Evolutionary conservation across 2,113 vertebrate genomes (phyloP), one percentile per base, ranked within the genome.

Genomic region (Rhinoderma darwinii): DNA sequence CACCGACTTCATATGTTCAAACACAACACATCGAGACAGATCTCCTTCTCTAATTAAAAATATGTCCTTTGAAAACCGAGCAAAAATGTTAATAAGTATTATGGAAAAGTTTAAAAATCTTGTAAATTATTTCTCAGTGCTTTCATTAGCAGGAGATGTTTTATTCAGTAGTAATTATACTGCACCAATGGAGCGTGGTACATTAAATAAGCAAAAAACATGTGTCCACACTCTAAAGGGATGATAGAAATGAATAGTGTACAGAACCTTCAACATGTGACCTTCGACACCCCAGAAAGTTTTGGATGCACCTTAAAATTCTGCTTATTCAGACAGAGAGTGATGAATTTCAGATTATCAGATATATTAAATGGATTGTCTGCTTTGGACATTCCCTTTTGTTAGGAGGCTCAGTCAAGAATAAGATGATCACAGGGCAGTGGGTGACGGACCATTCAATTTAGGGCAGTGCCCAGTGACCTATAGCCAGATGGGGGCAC

Each of bases 81-180:
- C 11, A 44, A 41, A 75, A n/a, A 39, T 27, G n/a, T 75, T 76
- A 76, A 50, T 76, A 76, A 76, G n/a, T 76, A 76, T 76, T 76
- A 43, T 74, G n/a, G 14, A 75, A 12, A 25, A 15, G 41, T 27
- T 44, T 75, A 51, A 47, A 47, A 32, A 50, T 47, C 27, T 77
- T 51, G 75, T 77, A 35, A 51, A 78, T 30, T 30, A 17, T 51
- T 78, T 2, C 11, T 54, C 30, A 20, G 17, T 35, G 50, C 47
- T 78, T 78, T 54, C 17, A 78, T 78, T 51, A 35, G 1, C 27
- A 20, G 18, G 12, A 47, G 10, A 76, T 78, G 30, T 7, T 54
- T 54, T 32, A 78, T 78, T 32, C 44, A 20, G 9, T 54, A 78
- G 17, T 78, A 51, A 78, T 78, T 51, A 54, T 10, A 22, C 27